These are phyloP conservation scores for Epizoanthus illoricatus DNA, from an alignment of 92 coral and sea anemone genomes.

Conservation along the genomic window DNA sequence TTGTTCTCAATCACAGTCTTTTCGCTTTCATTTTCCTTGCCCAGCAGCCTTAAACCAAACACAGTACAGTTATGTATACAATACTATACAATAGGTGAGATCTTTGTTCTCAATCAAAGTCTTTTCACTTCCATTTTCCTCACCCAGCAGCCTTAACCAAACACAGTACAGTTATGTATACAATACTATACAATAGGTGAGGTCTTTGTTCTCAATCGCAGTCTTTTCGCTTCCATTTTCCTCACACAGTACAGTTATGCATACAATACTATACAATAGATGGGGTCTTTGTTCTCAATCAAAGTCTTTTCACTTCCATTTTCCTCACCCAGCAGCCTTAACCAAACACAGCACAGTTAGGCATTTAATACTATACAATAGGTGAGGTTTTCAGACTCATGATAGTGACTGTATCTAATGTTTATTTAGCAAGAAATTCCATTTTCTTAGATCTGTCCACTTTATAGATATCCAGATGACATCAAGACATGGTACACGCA, in stretches of 20 bases:
- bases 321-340: constrained; percentile 24
- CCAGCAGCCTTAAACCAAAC: constrained; percentile 7
- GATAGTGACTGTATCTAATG: too few species aligned
- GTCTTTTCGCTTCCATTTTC: constrained; percentile 6
- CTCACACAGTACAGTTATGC: not conserved
- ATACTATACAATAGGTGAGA: not conserved
- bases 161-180: not conserved
- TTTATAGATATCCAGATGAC: too few species aligned
- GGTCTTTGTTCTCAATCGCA: too few species aligned
- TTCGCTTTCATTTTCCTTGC: not conserved
- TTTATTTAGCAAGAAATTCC: too few species aligned
- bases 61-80: not conserved
- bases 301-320: not conserved
- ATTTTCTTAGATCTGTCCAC: too few species aligned
- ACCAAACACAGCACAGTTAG: not conserved
- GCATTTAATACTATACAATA: too few species aligned
- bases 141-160: constrained; percentile 10
- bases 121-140: constrained; percentile 1
- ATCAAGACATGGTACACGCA: too few species aligned
- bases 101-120: constrained; percentile 1
- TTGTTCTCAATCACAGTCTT: not conserved
- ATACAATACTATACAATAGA: too few species aligned
- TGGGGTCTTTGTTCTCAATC: not conserved
- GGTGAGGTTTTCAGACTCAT: too few species aligned
- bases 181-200: too few species aligned